phyloP scores from a whole-genome alignment of 2,113 vertebrate genomes.

The Pelecanoides urinatrix region DNA sequence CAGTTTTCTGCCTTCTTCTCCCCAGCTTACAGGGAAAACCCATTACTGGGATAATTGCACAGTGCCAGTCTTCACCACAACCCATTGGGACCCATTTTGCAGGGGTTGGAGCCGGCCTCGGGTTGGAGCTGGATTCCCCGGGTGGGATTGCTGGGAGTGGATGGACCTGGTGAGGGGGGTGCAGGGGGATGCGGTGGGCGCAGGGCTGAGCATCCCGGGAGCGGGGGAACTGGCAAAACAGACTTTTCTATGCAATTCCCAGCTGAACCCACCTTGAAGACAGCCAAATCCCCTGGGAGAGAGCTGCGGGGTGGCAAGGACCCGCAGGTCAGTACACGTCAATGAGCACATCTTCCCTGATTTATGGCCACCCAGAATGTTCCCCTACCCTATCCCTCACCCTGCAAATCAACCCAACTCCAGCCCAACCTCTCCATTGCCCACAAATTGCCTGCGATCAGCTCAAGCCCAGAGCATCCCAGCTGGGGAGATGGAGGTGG shows the following conservation, averaged over 20 bases:
- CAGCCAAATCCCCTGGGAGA: fast-evolving
- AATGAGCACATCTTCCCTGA: background rate
- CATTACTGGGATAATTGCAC: background rate
- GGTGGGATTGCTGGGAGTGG: background rate
- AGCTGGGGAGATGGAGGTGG: background rate
- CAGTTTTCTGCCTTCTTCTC: background rate
- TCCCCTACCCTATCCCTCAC: background rate
- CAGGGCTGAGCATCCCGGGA: background rate
- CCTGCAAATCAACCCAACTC: background rate
- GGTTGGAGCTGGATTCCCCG: background rate
- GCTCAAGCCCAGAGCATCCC: background rate
- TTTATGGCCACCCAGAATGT: background rate
- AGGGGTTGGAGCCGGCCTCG: fast-evolving
- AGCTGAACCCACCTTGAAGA: background rate
- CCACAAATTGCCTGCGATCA: background rate
- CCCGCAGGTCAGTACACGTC: fast-evolving
- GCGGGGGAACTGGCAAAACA: background rate
- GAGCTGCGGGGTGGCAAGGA: background rate
- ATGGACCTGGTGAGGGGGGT: background rate
- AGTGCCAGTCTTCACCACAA: background rate
- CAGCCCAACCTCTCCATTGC: background rate
- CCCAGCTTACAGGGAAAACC: background rate
- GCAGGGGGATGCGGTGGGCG: fast-evolving
- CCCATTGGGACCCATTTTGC: background rate
- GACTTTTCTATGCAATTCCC: background rate